These are phyloP conservation scores for Carpatolechia fugitivella DNA, from an alignment of 2,888 invertebrate genomes.

Conservation along the genomic window DNA sequence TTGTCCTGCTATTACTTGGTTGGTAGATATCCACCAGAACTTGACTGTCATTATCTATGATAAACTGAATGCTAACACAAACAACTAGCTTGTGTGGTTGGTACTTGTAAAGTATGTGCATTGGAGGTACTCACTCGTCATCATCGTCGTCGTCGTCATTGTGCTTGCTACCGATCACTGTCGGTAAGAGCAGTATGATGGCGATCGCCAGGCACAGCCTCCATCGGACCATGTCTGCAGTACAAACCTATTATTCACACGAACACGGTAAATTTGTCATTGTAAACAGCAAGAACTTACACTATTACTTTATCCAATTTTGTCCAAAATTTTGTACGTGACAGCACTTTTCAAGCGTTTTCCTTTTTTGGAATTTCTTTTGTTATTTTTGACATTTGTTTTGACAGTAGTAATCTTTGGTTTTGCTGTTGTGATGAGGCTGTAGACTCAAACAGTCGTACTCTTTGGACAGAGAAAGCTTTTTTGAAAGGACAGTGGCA, in stretches of 20 bases:
- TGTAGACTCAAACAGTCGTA: too few relatives aligned
- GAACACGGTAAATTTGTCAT: slow-evolving; percentile 65
- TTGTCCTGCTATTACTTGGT: too few relatives aligned
- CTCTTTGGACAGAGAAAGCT: too few relatives aligned
- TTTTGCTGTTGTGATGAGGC: too few relatives aligned
- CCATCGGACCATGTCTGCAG: slow-evolving; percentile 62
- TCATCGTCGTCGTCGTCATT: slow-evolving; percentile 54
- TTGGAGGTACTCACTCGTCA: slow-evolving; percentile 46
- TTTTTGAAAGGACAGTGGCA: too few relatives aligned
- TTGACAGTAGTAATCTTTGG: too few relatives aligned
- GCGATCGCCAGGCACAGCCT: slow-evolving; percentile 55
- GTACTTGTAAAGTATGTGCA: too few relatives aligned
- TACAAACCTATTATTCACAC: slow-evolving; percentile 31
- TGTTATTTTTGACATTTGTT: slow-evolving; percentile 41
- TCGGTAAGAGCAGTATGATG: slow-evolving; percentile 54
- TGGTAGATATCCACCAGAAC: too few relatives aligned
- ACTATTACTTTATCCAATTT: slow-evolving; percentile 31
- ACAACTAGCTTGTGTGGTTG: too few relatives aligned
- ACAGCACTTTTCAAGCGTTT: slow-evolving; percentile 46
- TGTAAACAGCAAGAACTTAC: slow-evolving; percentile 49
- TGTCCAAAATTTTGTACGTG: slow-evolving; percentile 45
- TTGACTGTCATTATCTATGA: neutral
- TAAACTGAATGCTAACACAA: too few relatives aligned
- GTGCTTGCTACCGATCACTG: slow-evolving; percentile 39
- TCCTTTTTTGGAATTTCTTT: slow-evolving; percentile 62